Evolutionary conservation across 2,888 invertebrate species (phyloP).

Genomic region (Lepidochitona cinerea): DNA sequence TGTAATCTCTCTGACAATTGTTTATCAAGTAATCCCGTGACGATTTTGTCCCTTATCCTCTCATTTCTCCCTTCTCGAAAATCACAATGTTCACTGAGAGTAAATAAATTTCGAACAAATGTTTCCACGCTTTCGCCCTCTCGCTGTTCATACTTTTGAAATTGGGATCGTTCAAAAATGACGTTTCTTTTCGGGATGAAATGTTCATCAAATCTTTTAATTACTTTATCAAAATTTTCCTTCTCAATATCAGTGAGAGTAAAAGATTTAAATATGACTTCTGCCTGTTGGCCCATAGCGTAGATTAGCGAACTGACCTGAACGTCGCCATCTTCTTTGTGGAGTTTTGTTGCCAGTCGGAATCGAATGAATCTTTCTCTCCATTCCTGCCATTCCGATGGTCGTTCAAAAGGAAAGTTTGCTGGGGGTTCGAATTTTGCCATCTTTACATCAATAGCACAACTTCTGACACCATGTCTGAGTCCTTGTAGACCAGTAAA

Average conservation of each 20-base stretch:
- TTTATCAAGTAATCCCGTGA: not conserved
- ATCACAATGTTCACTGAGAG: slow-evolving; percentile 12
- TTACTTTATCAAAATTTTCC: not conserved
- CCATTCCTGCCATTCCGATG: slow-evolving; percentile 31
- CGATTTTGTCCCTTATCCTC: not conserved
- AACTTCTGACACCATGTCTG: slow-evolving; percentile 8
- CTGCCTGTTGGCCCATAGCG: slow-evolving; percentile 14
- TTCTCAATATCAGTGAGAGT: not conserved
- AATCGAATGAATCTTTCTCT: slow-evolving; percentile 21
- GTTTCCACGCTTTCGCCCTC: slow-evolving; percentile 7
- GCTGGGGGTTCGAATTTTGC: not conserved
- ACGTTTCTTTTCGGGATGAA: slow-evolving; percentile 17
- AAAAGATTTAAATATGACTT: slow-evolving; percentile 9
- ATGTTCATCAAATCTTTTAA: slow-evolving; percentile 12
- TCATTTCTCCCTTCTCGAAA: not conserved
- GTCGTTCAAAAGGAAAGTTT: slow-evolving; percentile 12
- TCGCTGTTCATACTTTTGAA: slow-evolving; percentile 3
- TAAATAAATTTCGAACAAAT: slow-evolving; percentile 10
- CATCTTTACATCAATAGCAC: not conserved
- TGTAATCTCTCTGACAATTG: slow-evolving; percentile 1
- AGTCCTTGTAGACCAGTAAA: too few relatives aligned
- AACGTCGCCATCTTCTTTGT: slow-evolving; percentile 22
- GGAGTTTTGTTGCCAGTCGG: slow-evolving; percentile 27
- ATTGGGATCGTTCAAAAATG: slow-evolving; percentile 15
- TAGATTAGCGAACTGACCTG: slow-evolving; percentile 16